Percentiles rank a stretch among this genome's conserved stretches.
phyloP scores from a whole-genome alignment of 1,140 invertebrate species.

The Solenopsis invicta region DNA sequence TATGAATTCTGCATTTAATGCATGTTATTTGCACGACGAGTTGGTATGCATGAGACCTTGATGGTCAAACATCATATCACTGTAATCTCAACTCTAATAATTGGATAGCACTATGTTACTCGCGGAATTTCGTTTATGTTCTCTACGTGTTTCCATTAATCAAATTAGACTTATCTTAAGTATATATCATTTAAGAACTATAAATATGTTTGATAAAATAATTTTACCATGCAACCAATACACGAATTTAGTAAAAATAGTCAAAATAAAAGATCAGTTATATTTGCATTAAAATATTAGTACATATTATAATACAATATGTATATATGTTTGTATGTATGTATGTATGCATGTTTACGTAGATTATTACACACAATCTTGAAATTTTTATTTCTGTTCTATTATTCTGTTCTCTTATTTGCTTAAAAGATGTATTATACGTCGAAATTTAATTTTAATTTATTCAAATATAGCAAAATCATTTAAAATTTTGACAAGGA shows the following conservation, averaged over 20 bases:
- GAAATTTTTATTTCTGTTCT: not conserved
- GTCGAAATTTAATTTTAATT: not conserved
- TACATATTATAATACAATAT: not conserved
- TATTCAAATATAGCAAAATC: not conserved
- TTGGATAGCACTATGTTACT: constrained; percentile 26
- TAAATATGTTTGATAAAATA: not conserved
- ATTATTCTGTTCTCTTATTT: not conserved
- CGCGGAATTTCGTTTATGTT: not conserved
- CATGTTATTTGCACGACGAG: constrained; percentile 36
- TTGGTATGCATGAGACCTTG: constrained; percentile 57
- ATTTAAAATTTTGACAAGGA: not conserved
- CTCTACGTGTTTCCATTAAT: constrained; percentile 27
- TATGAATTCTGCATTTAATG: constrained; percentile 49
- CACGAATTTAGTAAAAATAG: not conserved
- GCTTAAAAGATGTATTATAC: not conserved
- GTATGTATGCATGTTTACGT: too few species aligned
- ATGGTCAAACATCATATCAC: constrained; percentile 50
- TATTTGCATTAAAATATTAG: not conserved
- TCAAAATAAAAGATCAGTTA: not conserved
- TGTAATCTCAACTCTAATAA: constrained; percentile 56
- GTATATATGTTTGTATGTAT: not conserved
- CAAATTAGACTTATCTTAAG: constrained; percentile 9
- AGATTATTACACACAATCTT: not conserved
- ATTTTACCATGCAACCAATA: not conserved
- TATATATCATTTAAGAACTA: constrained; percentile 2